A percentile compares a stretch with the other conserved stretches of the same genome.
Evolutionary conservation across 2,113 vertebrate species (phyloP).

Genomic region (rat (Rattus norvegicus)): GRCr8 NC_086036.1:22731501-22732000

Average conservation of each 20-base stretch:
- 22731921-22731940: too few relatives aligned
- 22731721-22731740: conserved; percentile 25
- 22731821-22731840: neutral
- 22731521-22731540: neutral
- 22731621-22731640: neutral
- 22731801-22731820: neutral
- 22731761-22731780: neutral
- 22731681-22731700: neutral
- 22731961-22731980: neutral
- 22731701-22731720: neutral
- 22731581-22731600: neutral
- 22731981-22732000: neutral
- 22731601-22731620: neutral
- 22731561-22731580: neutral
- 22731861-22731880: neutral
- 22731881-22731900: neutral
- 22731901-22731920: neutral
- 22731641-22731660: neutral
- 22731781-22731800: neutral
- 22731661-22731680: neutral
- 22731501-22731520: neutral
- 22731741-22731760: neutral
- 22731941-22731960: too few relatives aligned
- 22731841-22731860: neutral
- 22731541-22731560: neutral